Evolutionary conservation across 2,113 vertebrate species (phyloP).

Genomic region (Aramus guarauna): DNA sequence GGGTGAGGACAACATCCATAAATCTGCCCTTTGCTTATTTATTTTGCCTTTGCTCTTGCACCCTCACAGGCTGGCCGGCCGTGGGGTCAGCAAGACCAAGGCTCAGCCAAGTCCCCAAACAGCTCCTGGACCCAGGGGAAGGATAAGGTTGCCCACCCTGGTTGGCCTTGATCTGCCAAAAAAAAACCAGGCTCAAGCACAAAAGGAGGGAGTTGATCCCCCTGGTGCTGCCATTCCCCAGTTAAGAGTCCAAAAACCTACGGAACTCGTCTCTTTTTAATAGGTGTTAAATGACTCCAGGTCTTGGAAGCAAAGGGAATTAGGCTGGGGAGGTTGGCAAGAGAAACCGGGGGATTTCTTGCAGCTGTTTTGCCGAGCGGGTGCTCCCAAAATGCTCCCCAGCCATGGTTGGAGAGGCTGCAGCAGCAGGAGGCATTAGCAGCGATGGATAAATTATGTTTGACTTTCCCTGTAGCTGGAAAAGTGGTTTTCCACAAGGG

Average conservation of each 20-base stretch:
- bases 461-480: background rate
- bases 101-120: background rate
- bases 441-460: background rate
- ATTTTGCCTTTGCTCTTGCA: background rate
- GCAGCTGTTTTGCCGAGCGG: background rate
- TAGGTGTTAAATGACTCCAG: background rate
- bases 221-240: background rate
- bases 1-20: background rate
- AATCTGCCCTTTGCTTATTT: background rate
- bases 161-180: background rate
- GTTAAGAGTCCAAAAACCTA: background rate
- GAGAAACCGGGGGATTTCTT: background rate
- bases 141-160: background rate
- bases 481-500: background rate
- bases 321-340: background rate
- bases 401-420: background rate
- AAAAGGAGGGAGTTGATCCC: background rate
- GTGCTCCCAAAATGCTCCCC: background rate
- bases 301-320: background rate
- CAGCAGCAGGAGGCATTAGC: background rate
- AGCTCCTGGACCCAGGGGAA: background rate
- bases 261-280: background rate
- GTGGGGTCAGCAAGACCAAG: background rate
- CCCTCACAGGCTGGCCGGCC: fast-evolving
- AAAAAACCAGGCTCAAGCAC: background rate